phyloP scores from a whole-genome alignment of 2,888 invertebrate species.

The Thymelicus acteon region DNA sequence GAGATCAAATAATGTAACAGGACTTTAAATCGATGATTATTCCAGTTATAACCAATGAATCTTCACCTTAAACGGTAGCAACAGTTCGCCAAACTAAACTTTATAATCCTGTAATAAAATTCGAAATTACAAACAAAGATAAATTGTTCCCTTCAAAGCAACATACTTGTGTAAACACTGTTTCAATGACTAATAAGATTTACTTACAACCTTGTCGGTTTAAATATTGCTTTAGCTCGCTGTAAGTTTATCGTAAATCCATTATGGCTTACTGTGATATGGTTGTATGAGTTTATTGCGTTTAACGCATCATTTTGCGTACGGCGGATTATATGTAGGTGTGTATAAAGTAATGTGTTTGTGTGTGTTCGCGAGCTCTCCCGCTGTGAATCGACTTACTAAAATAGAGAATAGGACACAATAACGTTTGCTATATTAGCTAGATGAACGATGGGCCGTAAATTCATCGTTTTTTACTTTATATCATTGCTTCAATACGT shows the following conservation, averaged over 20 bases:
- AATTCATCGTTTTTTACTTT: not conserved
- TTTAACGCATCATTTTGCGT: constrained; percentile 40
- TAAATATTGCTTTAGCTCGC: constrained; percentile 12
- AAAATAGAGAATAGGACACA: constrained; percentile 57
- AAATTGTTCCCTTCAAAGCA: constrained; percentile 16
- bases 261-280: constrained; percentile 49
- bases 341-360: constrained; percentile 3
- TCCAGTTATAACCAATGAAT: not conserved
- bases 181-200: constrained; percentile 42
- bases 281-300: constrained; percentile 53
- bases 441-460: not conserved
- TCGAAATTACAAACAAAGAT: constrained; percentile 25
- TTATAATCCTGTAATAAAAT: constrained; percentile 21
- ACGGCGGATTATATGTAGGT: constrained; percentile 6
- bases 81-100: constrained; percentile 8
- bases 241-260: not conserved
- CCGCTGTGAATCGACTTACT: constrained; percentile 65
- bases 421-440: constrained; percentile 44
- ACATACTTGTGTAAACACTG: constrained; percentile 27
- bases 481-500: too few species aligned
- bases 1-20: too few species aligned
- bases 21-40: not conserved
- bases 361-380: constrained; percentile 49
- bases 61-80: not conserved
- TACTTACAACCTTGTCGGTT: constrained; percentile 47